Evolutionary conservation across 2,113 vertebrate species (phyloP).

Genomic region (Dicrurus megarhynchus): DNA sequence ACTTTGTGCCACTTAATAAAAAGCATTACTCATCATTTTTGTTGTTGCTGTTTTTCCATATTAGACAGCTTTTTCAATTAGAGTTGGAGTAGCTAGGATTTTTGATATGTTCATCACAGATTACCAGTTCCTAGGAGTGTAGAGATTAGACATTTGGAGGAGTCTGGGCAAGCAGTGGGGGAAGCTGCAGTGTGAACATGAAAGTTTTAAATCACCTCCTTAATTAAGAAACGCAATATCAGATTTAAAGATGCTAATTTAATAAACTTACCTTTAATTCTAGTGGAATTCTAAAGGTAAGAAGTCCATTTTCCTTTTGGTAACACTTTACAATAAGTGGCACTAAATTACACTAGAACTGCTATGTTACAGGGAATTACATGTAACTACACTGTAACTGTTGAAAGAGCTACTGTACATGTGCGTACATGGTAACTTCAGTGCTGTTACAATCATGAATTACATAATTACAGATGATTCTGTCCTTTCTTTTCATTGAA

Average conservation of each 20-base stretch:
- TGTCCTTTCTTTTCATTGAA: constrained; percentile 68
- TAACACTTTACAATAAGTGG: constrained; percentile 86
- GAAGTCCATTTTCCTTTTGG: constrained; percentile 67
- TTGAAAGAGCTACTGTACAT: constrained; percentile 75
- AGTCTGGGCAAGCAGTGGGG: constrained; percentile 23
- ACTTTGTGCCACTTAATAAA: constrained; percentile 85
- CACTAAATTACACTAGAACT: constrained; percentile 84
- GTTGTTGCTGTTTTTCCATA: neutral
- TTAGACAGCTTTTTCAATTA: constrained; percentile 34
- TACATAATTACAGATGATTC: constrained; percentile 80
- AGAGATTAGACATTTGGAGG: constrained; percentile 45
- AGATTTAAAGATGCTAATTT: constrained; percentile 55
- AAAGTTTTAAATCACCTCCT: constrained; percentile 57
- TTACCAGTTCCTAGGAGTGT: constrained; percentile 58
- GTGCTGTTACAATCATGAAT: constrained; percentile 77
- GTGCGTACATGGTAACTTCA: constrained; percentile 75
- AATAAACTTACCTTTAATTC: constrained; percentile 62
- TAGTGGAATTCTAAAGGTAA: constrained; percentile 67
- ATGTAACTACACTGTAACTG: constrained; percentile 75
- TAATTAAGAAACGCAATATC: constrained; percentile 55
- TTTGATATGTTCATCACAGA: constrained; percentile 60
- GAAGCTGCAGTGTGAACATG: constrained; percentile 33
- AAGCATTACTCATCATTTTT: constrained; percentile 74
- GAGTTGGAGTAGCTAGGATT: constrained; percentile 38
- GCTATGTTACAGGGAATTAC: constrained; percentile 84